These are phyloP conservation scores for Mobula hypostoma DNA, from an alignment of 2,113 vertebrate species.

Conservation along the genomic window DNA sequence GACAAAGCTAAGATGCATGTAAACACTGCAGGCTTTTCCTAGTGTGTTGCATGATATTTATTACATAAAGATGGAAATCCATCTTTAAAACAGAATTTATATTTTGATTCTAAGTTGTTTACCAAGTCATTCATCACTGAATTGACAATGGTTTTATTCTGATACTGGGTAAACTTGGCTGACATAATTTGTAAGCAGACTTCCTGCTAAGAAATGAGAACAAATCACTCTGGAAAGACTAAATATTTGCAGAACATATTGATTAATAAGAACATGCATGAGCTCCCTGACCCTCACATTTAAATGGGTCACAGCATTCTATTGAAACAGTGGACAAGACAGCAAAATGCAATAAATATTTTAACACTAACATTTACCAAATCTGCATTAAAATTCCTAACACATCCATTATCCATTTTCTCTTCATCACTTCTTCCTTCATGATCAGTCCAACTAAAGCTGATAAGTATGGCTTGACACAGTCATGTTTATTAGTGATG, in stretches of 20 bases:
- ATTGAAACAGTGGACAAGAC: not conserved
- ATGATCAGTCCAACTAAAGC: not conserved
- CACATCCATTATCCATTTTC: not conserved
- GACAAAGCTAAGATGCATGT: not conserved
- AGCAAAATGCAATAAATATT: not conserved
- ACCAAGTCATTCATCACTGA: not conserved
- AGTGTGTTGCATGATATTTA: not conserved
- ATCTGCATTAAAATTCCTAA: not conserved
- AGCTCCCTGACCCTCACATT: conserved; percentile 10
- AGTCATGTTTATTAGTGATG: not conserved
- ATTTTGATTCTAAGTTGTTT: not conserved
- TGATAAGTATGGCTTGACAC: not conserved
- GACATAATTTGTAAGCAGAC: not conserved
- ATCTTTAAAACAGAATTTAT: conserved; percentile 5
- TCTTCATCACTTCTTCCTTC: not conserved
- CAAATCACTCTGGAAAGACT: not conserved
- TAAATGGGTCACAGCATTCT: not conserved
- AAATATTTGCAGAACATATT: not conserved
- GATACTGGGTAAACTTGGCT: not conserved
- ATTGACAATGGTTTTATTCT: conserved; percentile 1
- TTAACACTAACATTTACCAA: not conserved
- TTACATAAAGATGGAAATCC: not conserved
- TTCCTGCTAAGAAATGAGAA: conserved; percentile 2
- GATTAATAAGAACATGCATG: not conserved
- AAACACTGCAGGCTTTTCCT: not conserved